Base-by-base conservation (phyloP, 2,113 vertebrate genomes). In the Seriola dumerili region DNA sequence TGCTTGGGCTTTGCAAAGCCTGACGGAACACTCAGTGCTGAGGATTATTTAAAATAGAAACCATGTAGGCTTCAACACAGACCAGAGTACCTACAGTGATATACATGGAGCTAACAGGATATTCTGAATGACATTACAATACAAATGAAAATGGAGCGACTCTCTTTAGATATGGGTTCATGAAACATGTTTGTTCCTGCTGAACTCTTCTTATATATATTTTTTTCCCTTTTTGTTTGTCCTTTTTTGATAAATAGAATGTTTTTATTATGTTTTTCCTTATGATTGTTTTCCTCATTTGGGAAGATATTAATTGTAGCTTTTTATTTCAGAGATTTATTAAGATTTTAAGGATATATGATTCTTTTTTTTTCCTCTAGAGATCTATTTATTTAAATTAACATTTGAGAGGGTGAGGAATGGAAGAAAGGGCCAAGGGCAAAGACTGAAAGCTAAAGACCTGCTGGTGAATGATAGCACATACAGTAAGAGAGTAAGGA, bases 361-460 rank as follows among this genome's bases (percentile, higher is more conserved):
- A 79, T 88, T 81, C 3, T 54, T 65, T 73, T 82, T 72, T 63
- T 74, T 58, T 82, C 29, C 85, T 58, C 57, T 89, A 87, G 82
- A 83, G 66, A 76, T 67, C 68, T 93, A 94, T 93, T 94, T 92
- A 93, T 94, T 93, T 89, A 91, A 92, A 90, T 85, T 81, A 78
- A 90, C 72, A 80, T 88, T 87, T 67, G 85, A 79, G 78, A 85
- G 92, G 84, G 90, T 88, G 89, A 89, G 86, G 89, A 70, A 61
- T 21, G 50, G 58, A 58, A 74, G 70, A 81, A 67, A 86, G 46
- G 42, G 54, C 29, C 62, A 63, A 73, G 65, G 80, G 72, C 42
- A 84, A 63, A 57, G 73, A 67, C 17, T 4, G 63, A 52, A 23
- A 73, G 34, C 19, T 62, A 11, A 8, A 44, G 66, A 83, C n/a